Evolutionary conservation across 2,797 vertebrate species (phyloP).

Genomic region (Gouania willdenowi): DNA sequence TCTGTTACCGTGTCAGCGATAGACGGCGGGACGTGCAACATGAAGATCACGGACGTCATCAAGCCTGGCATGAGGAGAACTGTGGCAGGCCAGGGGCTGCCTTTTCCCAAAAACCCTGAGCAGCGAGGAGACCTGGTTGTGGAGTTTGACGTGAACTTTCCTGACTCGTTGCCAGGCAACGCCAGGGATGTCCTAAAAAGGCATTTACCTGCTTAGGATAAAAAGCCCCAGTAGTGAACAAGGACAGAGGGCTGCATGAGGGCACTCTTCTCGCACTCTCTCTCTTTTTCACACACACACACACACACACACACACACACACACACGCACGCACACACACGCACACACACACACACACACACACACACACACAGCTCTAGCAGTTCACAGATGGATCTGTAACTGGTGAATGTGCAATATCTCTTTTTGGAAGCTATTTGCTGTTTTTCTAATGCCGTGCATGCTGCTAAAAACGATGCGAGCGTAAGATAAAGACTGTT

Average conservation of each 20-base stretch:
- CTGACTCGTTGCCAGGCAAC: constrained; percentile 87
- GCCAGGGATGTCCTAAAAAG: constrained; percentile 96
- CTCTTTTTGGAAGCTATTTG: constrained; percentile 71
- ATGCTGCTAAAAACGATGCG: constrained; percentile 64
- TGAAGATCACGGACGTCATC: constrained; percentile 95
- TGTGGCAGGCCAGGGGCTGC: constrained; percentile 93
- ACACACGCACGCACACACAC: constrained; percentile 3
- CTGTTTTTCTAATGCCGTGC: constrained; percentile 63
- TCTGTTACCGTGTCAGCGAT: constrained; percentile 94
- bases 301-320: not conserved
- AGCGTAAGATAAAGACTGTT: constrained; percentile 47
- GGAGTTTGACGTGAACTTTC: constrained; percentile 96
- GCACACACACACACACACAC: constrained; percentile 2
- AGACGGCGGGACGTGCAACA: constrained; percentile 93
- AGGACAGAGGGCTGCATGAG: constrained; percentile 7
- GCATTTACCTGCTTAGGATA: constrained; percentile 89
- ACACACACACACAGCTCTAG: constrained; percentile 31
- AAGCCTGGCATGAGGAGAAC: constrained; percentile 96
- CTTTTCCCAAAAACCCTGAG: constrained; percentile 93
- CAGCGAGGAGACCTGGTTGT: constrained; percentile 96
- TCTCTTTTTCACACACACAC: no score
- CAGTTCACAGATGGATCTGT: constrained; percentile 50
- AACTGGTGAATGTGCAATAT: constrained; percentile 71
- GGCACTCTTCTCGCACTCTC: constrained; percentile 1
- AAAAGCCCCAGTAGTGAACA: constrained; percentile 30